Evolutionary conservation across 2,797 vertebrate species (phyloP).

Genomic region (Melanotaenia boesemani): DNA sequence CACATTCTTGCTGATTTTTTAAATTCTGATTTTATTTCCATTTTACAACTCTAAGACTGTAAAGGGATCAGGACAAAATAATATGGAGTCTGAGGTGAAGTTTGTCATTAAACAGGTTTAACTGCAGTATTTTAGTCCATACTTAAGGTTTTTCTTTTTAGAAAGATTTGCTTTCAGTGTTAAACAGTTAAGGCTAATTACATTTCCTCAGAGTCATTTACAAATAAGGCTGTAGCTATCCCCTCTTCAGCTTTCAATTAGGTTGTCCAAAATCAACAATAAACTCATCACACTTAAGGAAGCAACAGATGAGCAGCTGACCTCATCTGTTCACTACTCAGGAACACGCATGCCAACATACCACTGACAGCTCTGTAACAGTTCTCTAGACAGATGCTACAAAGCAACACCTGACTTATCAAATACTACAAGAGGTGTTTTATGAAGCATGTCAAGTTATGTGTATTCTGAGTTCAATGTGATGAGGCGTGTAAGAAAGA

Average conservation of each 20-base stretch:
- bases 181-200: too few relatives aligned
- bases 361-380: slow-evolving; percentile 13
- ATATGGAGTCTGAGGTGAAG: background rate
- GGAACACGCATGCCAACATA: slow-evolving; percentile 11
- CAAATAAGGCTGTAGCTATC: too few relatives aligned
- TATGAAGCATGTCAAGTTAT: slow-evolving; percentile 4
- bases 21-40: background rate
- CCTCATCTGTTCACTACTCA: background rate
- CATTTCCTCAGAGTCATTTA: too few relatives aligned
- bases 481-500: background rate
- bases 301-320: background rate
- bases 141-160: too few relatives aligned
- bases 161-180: too few relatives aligned
- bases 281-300: background rate
- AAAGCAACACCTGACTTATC: slow-evolving; percentile 49
- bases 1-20: background rate
- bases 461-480: slow-evolving; percentile 1
- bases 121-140: background rate
- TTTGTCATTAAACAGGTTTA: background rate
- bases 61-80: background rate
- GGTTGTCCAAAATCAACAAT: background rate
- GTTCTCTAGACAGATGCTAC: slow-evolving; percentile 34
- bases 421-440: slow-evolving; percentile 9
- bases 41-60: too few relatives aligned
- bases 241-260: background rate